Percentiles rank a stretch among this genome's conserved stretches.
These are phyloP conservation scores for Pipistrellus kuhlii DNA, from an alignment of 2,797 vertebrate genomes.

Conservation along the genomic window DNA sequence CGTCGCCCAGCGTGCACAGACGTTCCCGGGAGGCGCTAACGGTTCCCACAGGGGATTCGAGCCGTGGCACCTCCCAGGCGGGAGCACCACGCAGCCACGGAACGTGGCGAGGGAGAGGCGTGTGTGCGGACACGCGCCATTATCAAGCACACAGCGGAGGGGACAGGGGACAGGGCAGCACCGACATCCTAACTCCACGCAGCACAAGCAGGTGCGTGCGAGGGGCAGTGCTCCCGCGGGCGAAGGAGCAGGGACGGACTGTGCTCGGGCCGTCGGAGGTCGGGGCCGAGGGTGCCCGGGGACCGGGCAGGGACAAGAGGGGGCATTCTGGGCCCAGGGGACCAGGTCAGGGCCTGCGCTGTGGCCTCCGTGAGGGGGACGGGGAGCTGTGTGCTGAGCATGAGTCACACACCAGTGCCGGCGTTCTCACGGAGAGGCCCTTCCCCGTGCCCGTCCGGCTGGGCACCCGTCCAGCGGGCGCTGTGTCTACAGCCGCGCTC, in stretches of 20 bases:
- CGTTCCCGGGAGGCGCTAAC: neutral
- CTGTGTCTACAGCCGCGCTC: neutral
- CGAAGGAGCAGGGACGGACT: neutral
- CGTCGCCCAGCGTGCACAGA: neutral
- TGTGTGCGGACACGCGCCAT: neutral
- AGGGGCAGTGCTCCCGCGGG: rapidly evolving
- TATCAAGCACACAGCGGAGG: rapidly evolving
- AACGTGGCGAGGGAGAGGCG: neutral
- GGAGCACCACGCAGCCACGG: neutral
- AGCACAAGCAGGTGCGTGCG: rapidly evolving
- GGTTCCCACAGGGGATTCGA: rapidly evolving
- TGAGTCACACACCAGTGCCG: neutral
- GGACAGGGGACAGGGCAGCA: neutral
- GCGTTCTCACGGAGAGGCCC: neutral
- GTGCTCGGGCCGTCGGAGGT: neutral
- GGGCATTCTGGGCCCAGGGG: rapidly evolving
- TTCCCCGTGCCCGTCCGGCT: neutral
- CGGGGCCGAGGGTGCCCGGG: neutral
- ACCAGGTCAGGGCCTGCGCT: rapidly evolving
- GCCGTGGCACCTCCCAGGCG: neutral
- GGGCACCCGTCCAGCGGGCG: neutral
- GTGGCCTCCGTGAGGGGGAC: neutral
- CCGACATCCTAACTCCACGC: rapidly evolving
- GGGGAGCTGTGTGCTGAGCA: rapidly evolving
- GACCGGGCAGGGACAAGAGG: neutral